phyloP scores from a whole-genome alignment of 1,140 invertebrate species.

The Dreissena rostriformis region DNA sequence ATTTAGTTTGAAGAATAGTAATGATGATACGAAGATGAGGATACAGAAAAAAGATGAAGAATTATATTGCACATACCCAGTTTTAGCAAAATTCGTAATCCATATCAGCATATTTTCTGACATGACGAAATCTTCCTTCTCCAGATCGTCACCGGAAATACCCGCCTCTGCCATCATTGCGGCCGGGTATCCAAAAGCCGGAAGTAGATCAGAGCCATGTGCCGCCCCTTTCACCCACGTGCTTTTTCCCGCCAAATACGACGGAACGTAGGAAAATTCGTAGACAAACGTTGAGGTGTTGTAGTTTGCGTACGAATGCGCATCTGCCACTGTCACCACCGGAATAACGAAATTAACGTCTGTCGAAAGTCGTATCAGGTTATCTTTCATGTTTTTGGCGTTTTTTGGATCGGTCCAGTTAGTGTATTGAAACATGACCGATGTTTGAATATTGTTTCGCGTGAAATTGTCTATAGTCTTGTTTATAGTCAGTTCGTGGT shows the following conservation, averaged over 20 bases:
- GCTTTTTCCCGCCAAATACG: neutral
- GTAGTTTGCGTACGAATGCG: slow-evolving; percentile 21
- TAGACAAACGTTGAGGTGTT: slow-evolving; percentile 40
- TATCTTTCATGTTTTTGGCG: slow-evolving; percentile 15
- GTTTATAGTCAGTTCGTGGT: slow-evolving; percentile 8
- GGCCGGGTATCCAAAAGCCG: slow-evolving; percentile 26
- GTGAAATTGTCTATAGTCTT: slow-evolving; percentile 18
- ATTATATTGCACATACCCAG: slow-evolving; percentile 35
- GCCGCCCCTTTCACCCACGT: neutral
- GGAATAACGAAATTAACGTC: slow-evolving; percentile 51
- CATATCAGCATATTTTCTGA: slow-evolving; percentile 24
- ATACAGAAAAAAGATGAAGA: neutral
- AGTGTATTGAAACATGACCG: slow-evolving; percentile 41
- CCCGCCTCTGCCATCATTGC: slow-evolving; percentile 19
- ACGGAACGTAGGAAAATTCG: slow-evolving; percentile 18
- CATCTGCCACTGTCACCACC: slow-evolving; percentile 16
- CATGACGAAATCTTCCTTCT: neutral
- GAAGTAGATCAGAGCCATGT: slow-evolving; percentile 12
- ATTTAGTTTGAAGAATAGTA: too few relatives aligned
- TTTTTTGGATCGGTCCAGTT: slow-evolving; percentile 51
- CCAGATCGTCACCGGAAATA: neutral
- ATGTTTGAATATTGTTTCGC: slow-evolving; percentile 12
- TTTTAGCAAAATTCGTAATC: slow-evolving; percentile 38
- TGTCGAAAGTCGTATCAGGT: slow-evolving; percentile 26
- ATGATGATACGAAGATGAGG: too few relatives aligned